Conservation (phyloP, 2,113 vertebrate genomes). For the Paralichthys olivaceus region DNA sequence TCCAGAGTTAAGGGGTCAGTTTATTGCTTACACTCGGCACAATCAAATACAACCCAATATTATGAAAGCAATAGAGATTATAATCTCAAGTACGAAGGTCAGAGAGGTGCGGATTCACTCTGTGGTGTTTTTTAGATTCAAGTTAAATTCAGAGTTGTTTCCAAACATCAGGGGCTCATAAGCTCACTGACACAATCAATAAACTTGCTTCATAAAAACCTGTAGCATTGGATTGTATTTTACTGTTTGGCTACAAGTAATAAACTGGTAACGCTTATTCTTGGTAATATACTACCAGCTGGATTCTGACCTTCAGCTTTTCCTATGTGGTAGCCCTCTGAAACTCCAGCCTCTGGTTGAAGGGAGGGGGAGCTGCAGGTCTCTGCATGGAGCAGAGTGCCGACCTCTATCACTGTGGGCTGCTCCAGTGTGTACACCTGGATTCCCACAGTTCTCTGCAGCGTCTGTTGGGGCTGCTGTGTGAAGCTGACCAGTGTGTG, state of each 20-base stretch:
- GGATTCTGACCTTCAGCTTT: conserved; percentile 72
- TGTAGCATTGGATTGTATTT: not conserved
- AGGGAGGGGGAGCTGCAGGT: conserved; percentile 66
- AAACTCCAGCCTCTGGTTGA: conserved; percentile 22
- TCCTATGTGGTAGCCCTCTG: conserved; percentile 57
- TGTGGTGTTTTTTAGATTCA: too few species aligned
- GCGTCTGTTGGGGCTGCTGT: conserved; percentile 70
- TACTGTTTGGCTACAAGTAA: not conserved
- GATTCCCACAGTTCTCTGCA: conserved; percentile 85
- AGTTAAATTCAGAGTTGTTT: too few species aligned
- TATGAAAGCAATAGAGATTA: too few species aligned
- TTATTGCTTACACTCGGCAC: too few species aligned
- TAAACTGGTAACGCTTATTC: not conserved
- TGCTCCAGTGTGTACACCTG: conserved; percentile 85
- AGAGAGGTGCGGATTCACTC: too few species aligned
- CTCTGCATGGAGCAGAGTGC: conserved; percentile 74
- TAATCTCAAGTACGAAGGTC: too few species aligned
- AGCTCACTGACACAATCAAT: not conserved
- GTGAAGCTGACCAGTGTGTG: conserved; percentile 83
- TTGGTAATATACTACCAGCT: conserved; percentile 31
- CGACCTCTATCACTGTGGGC: conserved; percentile 81
- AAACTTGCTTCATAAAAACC: not conserved
- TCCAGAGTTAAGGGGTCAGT: too few species aligned
- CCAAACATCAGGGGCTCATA: not conserved
- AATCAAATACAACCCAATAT: too few species aligned